Conservation (phyloP, 2,888 invertebrate species). For the Tridacna gigas region DNA sequence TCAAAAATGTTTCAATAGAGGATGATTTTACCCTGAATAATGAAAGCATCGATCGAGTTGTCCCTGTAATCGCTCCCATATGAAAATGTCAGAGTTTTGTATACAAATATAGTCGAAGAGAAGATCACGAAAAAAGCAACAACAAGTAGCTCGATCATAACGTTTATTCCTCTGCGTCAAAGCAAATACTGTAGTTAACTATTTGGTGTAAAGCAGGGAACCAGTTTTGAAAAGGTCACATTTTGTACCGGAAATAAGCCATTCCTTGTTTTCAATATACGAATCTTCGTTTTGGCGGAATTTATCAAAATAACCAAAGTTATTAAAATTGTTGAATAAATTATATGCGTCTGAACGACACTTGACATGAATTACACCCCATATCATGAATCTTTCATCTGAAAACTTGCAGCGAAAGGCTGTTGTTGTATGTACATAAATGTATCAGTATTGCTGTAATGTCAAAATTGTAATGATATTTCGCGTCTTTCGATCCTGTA, state of each 20-base stretch:
- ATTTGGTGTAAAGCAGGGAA: no score
- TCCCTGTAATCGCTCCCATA: slow-evolving; percentile 51
- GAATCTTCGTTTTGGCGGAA: slow-evolving; percentile 13
- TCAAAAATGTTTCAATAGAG: neutral
- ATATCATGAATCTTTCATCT: no score
- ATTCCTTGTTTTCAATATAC: neutral
- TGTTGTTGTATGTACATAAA: no score
- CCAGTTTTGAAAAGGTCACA: slow-evolving; percentile 1
- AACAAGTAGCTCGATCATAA: neutral
- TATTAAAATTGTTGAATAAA: no score
- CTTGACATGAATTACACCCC: no score
- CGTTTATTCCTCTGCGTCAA: no score
- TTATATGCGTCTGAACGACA: no score
- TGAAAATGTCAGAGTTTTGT: slow-evolving; percentile 20
- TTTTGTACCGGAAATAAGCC: slow-evolving; percentile 22
- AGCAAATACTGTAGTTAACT: no score
- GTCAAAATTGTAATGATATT: no score
- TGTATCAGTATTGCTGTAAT: no score
- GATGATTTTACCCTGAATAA: slow-evolving; percentile 48
- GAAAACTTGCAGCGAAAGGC: no score
- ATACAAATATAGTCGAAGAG: slow-evolving; percentile 18
- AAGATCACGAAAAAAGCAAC: neutral
- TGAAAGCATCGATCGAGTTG: slow-evolving; percentile 70
- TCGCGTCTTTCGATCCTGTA: no score
- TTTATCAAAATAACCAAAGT: neutral